These are phyloP conservation scores for Lobophora halterata DNA, from an alignment of 2,888 invertebrate genomes.

Conservation along the genomic window DNA sequence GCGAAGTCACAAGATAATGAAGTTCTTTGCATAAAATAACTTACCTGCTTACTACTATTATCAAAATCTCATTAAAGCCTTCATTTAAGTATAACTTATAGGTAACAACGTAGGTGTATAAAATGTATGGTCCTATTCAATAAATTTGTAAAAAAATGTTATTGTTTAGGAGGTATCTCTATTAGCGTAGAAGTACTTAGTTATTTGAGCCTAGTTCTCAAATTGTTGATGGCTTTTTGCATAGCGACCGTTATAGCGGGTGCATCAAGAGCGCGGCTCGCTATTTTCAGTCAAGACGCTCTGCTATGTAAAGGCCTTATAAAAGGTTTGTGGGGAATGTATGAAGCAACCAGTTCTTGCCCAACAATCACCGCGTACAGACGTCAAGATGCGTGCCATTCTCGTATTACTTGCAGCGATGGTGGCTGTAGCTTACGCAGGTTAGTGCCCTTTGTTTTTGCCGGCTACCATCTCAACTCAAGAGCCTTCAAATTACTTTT, in stretches of 20 bases:
- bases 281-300: conserved; percentile 45
- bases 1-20: no score
- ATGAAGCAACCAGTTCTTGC: conserved; percentile 63
- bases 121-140: no score
- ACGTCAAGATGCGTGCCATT: conserved; percentile 63
- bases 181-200: no score
- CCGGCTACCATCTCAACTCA: conserved; percentile 31
- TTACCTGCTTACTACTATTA: no score
- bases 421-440: conserved; percentile 66
- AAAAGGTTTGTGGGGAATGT: conserved; percentile 48
- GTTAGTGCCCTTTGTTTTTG: conserved; percentile 76
- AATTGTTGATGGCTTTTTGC: conserved; percentile 55
- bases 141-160: no score
- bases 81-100: no score
- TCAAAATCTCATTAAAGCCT: no score
- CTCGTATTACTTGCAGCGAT: conserved; percentile 59
- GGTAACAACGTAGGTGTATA: no score
- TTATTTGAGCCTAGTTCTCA: conserved; percentile 14
- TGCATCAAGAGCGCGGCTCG: conserved; percentile 43
- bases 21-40: no score
- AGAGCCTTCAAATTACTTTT: conserved; percentile 44
- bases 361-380: conserved; percentile 44
- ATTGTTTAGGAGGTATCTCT: no score
- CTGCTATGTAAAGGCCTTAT: conserved; percentile 51
- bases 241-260: conserved; percentile 57